phyloP scores from a whole-genome alignment of 1,140 invertebrate species.

The Dreissena rostriformis region DNA sequence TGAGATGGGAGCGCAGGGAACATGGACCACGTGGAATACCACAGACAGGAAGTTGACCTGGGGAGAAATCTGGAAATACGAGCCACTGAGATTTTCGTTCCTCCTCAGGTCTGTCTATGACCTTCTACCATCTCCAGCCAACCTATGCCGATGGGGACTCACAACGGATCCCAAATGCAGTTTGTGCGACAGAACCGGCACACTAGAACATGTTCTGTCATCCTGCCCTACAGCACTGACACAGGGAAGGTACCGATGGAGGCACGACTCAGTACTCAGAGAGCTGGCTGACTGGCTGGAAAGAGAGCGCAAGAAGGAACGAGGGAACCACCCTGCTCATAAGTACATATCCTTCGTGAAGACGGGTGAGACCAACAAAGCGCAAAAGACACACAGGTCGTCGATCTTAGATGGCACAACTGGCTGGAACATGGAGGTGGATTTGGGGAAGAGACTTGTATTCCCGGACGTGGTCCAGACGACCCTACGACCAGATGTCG shows the following conservation, averaged over 20 bases:
- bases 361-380: constrained; percentile 9
- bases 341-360: constrained; percentile 9
- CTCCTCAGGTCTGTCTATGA: constrained; percentile 29
- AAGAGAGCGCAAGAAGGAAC: constrained; percentile 25
- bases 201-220: constrained; percentile 41
- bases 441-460: constrained; percentile 13
- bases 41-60: constrained; percentile 43
- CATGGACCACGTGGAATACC: constrained; percentile 41
- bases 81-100: constrained; percentile 15
- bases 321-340: neutral
- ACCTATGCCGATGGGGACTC: constrained; percentile 29
- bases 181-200: constrained; percentile 10
- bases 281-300: constrained; percentile 45
- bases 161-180: neutral
- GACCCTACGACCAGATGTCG: constrained; percentile 26
- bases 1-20: constrained; percentile 7
- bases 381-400: neutral
- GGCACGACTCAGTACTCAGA: constrained; percentile 26
- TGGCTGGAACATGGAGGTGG: constrained; percentile 27
- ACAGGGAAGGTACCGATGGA: constrained; percentile 33
- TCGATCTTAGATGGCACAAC: constrained; percentile 19
- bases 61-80: constrained; percentile 38
- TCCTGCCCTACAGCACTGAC: constrained; percentile 33
- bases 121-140: constrained; percentile 13
- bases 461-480: constrained; percentile 29